phyloP scores from a whole-genome alignment of 2,888 invertebrate genomes.

The Hedychridium roseum region DNA sequence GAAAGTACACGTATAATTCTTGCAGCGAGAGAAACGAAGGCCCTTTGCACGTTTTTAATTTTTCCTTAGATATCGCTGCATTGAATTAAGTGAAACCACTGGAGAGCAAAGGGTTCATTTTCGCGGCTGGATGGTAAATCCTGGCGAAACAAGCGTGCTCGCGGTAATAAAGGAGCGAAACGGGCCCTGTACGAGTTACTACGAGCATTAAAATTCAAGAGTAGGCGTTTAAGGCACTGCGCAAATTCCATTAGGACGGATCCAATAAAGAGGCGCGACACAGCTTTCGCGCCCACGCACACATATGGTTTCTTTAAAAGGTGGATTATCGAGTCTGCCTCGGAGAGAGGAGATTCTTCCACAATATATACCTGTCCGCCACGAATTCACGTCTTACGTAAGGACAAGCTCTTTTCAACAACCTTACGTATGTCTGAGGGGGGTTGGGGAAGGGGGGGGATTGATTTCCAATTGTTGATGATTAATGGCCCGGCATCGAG shows the following conservation, averaged over 20 bases:
- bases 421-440: no score
- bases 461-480: no score
- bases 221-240: slow-evolving; percentile 5
- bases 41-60: no score
- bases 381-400: no score
- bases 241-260: slow-evolving; percentile 45
- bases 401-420: no score
- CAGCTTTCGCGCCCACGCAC: slow-evolving; percentile 14
- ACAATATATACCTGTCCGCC: no score
- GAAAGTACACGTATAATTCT: neutral
- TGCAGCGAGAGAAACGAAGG: no score
- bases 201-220: slow-evolving; percentile 21
- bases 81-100: neutral
- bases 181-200: slow-evolving; percentile 7
- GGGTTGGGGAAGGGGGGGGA: no score
- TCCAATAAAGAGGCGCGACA: slow-evolving; percentile 37
- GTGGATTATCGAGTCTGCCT: slow-evolving; percentile 32
- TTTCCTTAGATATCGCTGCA: neutral
- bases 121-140: no score
- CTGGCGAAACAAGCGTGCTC: no score
- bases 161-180: no score
- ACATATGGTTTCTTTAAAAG: slow-evolving; percentile 34
- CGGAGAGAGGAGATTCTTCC: slow-evolving; percentile 3
- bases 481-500: no score
- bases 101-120: neutral